These are phyloP conservation scores for Cyanoderma ruficeps DNA, from an alignment of 2,113 vertebrate genomes.

Conservation along the genomic window DNA sequence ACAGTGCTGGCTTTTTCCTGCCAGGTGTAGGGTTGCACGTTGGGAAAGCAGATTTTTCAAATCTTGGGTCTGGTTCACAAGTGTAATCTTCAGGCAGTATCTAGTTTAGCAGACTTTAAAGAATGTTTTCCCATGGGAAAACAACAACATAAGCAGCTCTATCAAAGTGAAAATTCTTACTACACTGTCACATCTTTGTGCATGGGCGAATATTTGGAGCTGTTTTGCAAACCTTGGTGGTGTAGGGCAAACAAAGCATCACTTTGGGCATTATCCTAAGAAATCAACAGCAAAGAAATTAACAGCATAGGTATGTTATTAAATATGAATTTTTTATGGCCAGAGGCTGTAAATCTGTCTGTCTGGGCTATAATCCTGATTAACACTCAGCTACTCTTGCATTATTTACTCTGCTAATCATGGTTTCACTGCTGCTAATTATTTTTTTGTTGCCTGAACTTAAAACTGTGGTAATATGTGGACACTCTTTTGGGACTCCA, in stretches of 20 bases:
- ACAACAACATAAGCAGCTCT: background rate
- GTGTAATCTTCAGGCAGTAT: background rate
- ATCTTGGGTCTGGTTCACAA: background rate
- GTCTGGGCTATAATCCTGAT: background rate
- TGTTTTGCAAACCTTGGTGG: background rate
- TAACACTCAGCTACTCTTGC: background rate
- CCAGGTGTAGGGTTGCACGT: background rate
- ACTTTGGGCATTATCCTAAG: background rate
- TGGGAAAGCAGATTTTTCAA: background rate
- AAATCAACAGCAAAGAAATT: background rate
- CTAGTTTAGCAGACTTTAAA: background rate
- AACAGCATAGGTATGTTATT: background rate
- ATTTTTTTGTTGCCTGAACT: background rate
- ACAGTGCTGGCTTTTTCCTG: background rate
- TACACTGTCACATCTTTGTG: background rate
- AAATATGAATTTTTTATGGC: background rate
- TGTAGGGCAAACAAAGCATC: background rate
- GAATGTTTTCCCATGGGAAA: conserved; percentile 5
- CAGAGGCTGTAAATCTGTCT: background rate
- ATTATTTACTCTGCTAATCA: background rate
- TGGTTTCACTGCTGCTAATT: background rate
- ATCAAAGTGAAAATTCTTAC: background rate
- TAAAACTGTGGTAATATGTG: background rate
- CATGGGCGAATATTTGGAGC: background rate
- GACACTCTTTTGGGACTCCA: background rate